A percentile compares a stretch with the other conserved stretches of the same genome.
phyloP scores from a whole-genome alignment of 2,888 invertebrate genomes.

The Fissipunctia ypsillon region DNA sequence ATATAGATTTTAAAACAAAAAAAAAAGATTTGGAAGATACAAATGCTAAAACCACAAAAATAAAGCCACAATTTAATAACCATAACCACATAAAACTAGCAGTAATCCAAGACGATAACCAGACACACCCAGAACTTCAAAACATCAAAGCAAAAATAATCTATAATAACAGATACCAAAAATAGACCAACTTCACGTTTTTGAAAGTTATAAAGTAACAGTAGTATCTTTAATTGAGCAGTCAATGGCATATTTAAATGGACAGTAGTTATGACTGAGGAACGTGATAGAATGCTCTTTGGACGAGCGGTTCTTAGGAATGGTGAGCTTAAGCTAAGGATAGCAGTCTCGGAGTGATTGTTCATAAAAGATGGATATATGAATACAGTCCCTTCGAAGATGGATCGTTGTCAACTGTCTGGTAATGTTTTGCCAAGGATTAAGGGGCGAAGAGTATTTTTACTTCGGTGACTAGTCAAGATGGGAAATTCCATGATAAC shows the following conservation, averaged over 20 bases:
- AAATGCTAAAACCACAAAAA: slow-evolving; percentile 2
- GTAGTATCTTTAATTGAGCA: slow-evolving; percentile 60
- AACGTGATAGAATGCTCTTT: slow-evolving; percentile 65
- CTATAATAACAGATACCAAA: slow-evolving; percentile 53
- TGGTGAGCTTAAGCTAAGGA: slow-evolving; percentile 20
- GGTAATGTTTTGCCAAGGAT: slow-evolving; percentile 14
- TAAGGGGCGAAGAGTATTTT: slow-evolving; percentile 5
- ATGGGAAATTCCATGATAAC: slow-evolving; percentile 14
- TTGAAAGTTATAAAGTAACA: slow-evolving; percentile 54
- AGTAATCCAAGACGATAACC: slow-evolving; percentile 58
- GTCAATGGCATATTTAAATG: slow-evolving; percentile 58
- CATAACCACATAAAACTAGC: slow-evolving; percentile 45
- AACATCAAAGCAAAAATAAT: slow-evolving; percentile 62
- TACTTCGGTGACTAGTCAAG: not conserved
- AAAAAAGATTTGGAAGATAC: not conserved
- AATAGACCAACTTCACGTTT: slow-evolving; percentile 54
- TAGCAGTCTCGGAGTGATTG: slow-evolving; percentile 6
- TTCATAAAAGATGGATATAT: slow-evolving; percentile 34
- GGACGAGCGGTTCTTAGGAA: slow-evolving; percentile 40
- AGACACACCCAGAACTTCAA: slow-evolving; percentile 40
- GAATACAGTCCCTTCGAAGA: slow-evolving; percentile 9
- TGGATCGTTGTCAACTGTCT: slow-evolving; percentile 26
- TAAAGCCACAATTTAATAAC: slow-evolving; percentile 33
- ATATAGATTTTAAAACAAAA: slow-evolving; percentile 4
- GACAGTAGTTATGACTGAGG: slow-evolving; percentile 40